Base-by-base conservation (phyloP, 1,140 invertebrate genomes). In the Megathymus violae region DNA sequence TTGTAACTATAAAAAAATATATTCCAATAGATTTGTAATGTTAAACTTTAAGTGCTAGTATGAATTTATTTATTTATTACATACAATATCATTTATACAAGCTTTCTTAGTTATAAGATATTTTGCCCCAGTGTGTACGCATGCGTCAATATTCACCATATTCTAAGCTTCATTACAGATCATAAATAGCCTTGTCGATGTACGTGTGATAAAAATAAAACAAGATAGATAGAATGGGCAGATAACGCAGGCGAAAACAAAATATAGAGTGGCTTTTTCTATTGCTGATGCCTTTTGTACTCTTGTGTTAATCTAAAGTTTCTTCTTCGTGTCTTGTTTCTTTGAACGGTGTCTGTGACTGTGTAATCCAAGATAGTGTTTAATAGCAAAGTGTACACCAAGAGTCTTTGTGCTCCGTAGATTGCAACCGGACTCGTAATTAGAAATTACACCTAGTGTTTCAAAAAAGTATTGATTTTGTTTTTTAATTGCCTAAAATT, bases 301-400 rank as follows among this genome's bases (percentile, higher is more conserved):
- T 40, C 56, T 44, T 61, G 64, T 66, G 36, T 40, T 54, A 36
- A n/a, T n/a, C 17, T 61, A 13, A 31, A 51, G 31, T 50, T 43
- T 47, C 31, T 58, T 46, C 58, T 59, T 44, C 51, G 64, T 66
- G 64, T 66, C 56, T 61, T 54, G 56, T 13, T 58, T 63, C 48
- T 70, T 64, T 38, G 44, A 66, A 71, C 85, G 85, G 84, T 85
- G 81, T 89, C 75, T 86, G 88, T 91, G 88, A 91, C 77, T 81
- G 85, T 91, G 88, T 91, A 87, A 91, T 91, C 88, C 88, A 91
- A 91, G 88, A 91, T 89, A 82, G 86, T 89, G 86, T 91, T 78
- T 73, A 81, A 84, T 84, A 87, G 86, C 86, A 89, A 81, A 88
- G 89, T 91, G 89, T 92, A 91, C 91, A 91, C 91, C 89, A 90